Base-by-base conservation (phyloP, 2,888 invertebrate genomes). In the Copidosoma aretas region DNA sequence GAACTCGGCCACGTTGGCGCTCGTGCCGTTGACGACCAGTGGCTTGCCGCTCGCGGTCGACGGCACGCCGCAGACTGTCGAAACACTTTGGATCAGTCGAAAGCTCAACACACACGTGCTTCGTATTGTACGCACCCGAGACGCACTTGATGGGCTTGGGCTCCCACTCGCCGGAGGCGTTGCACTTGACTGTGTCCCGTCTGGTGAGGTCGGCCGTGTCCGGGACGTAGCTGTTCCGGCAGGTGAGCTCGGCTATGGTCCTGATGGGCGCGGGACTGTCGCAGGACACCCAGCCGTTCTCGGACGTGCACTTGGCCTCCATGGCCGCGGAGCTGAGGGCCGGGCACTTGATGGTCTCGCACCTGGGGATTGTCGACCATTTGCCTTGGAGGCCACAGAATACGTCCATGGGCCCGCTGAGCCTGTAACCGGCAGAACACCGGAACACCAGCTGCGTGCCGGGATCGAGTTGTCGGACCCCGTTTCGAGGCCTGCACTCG, bases 121-220 rank as follows among this genome's bases (percentile, higher is more conserved):
- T n/a, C n/a, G n/a, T n/a, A n/a, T n/a, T 73, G 41, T 78, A 74
- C 70, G 80, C 78, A 83, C 83, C 83, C 82, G 83, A 78, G 64
- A 80, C 61, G 57, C 83, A 83, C 70, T 62, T 75, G 53, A 82
- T 80, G 52, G 82, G 82, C n/a, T 79, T 73, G 22, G 82, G 81
- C 19, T 77, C 77, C 83, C 83, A 83, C 51, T 78, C 56, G 32
- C 83, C 83, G 1, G 67, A 68, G 1, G 68, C 54, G 69, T 79
- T 81, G 71, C 83, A 83, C 49, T 3, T 73, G 41, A 82, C 77
- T 3, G 21, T 62, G 5, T 76, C 73, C 0, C 77, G 66, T 3
- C 58, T 22, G 4, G 60, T 58, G 5, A 71, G 25, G 22, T 71
- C 69, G 1, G 67, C 71, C 5, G 64, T 60, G 12, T 79, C 79